These are phyloP conservation scores for Alouatta palliata DNA, from an alignment of 2,113 vertebrate genomes.

Conservation along the genomic window DNA sequence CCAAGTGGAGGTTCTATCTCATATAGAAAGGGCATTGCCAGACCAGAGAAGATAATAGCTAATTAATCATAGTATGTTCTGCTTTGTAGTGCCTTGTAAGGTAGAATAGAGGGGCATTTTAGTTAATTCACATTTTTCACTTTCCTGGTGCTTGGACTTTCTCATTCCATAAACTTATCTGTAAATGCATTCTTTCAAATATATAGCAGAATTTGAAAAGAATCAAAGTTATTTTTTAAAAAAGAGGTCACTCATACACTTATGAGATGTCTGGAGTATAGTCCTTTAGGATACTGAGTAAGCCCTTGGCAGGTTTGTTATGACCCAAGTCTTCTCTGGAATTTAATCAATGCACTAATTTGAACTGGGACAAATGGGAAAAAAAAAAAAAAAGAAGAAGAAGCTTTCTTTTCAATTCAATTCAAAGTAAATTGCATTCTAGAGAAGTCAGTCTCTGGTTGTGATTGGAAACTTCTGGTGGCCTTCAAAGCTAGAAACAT, in stretches of 20 bases:
- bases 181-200: slow-evolving; percentile 7
- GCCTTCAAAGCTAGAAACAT: slow-evolving; percentile 28
- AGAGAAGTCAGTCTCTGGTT: not conserved
- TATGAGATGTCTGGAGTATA: not conserved
- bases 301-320: not conserved
- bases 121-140: not conserved
- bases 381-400: not conserved
- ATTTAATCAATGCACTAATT: slow-evolving; percentile 65
- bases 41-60: not conserved
- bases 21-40: not conserved
- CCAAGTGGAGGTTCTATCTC: not conserved
- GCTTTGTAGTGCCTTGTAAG: slow-evolving; percentile 13
- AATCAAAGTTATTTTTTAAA: slow-evolving; percentile 4
- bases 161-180: not conserved
- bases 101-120: not conserved
- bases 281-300: not conserved
- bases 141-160: not conserved
- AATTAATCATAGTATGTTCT: not conserved
- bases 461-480: slow-evolving; percentile 31
- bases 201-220: not conserved
- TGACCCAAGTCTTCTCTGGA: not conserved
- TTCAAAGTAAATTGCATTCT: slow-evolving; percentile 45
- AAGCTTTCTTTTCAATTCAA: slow-evolving; percentile 5
- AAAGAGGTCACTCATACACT: not conserved
- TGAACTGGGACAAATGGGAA: not conserved